Evolutionary conservation across 1,140 invertebrate genomes (phyloP), one percentile per base, ranked within the genome.

Genomic region (Heterodera carotae): DNA sequence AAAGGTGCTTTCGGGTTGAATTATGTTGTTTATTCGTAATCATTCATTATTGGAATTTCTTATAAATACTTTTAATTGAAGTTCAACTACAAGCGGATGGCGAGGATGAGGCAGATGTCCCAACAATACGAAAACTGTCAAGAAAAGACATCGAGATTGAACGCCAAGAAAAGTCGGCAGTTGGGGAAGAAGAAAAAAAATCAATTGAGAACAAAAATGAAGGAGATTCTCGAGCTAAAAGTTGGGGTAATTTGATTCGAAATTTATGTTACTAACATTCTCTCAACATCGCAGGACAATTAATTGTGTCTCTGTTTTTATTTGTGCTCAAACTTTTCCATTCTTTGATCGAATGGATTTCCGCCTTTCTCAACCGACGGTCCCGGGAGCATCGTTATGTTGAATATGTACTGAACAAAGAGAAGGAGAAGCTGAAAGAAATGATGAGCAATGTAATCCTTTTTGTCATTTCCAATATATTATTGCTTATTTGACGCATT

Each of bases 321-420:
- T 84, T 84, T 66, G 59, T 48, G 12, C 75, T 70, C 48, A 84
- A 84, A 69, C 73, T 84, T 29, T 71, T 84, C 29, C 62, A 34
- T 2, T 67, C 78, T 0, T 43, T 68, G n/a, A 39, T 86, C 10
- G 81, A 80, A 71, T 85, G 78, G 75, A 31, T 71, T 5, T 71
- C 85, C 36, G 85, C 85, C 1, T 83, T 86, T 64, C 66, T 85
- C 15, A 87, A 85, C 71, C 77, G 76, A 34, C 71, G 76, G 36
- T 88, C 85, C 2, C 68, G 85, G 7, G 85, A 87, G 72, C 86
- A 87, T 69, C 84, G 85, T 10, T 87, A 87, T 48, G 85, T 87
- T 33, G 80, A 85, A 22, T 88, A 75, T 56, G 85, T 87, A 18
- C 59, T 87, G 67, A 79, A 83, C 74, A 84, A 88, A 73, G 85